These are phyloP conservation scores for Trachurus trachurus DNA, from an alignment of 2,797 vertebrate genomes.

Conservation along the genomic window DNA sequence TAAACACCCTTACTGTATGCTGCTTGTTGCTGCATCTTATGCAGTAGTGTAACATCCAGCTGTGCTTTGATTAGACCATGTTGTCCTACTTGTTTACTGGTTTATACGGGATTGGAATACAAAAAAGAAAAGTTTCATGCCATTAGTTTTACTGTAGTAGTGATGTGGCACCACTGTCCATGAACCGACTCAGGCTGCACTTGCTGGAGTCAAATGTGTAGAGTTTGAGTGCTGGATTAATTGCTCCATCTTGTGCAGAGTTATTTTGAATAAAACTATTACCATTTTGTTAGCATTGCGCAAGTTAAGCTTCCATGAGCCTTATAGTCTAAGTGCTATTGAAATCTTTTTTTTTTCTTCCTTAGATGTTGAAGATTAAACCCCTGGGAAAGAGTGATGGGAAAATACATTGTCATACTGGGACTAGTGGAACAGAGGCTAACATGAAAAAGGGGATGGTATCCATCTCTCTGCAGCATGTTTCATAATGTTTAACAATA, in stretches of 20 bases:
- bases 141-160: not conserved
- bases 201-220: not conserved
- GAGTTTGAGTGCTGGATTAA: not conserved
- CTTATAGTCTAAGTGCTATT: not conserved
- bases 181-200: not conserved
- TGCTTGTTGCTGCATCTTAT: not conserved
- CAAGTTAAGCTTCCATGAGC: not conserved
- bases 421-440: constrained; percentile 21
- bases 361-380: constrained; percentile 5
- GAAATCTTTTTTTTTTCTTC: constrained; percentile 2
- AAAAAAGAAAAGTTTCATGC: not conserved
- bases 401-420: constrained; percentile 28
- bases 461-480: constrained; percentile 21
- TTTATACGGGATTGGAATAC: not conserved
- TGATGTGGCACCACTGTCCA: not conserved
- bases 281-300: not conserved
- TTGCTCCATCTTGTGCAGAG: not conserved
- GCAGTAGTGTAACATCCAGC: not conserved
- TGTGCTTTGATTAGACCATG: not conserved
- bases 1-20: not conserved
- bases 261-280: not conserved
- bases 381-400: constrained; percentile 5
- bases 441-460: constrained; percentile 15
- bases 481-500: constrained; percentile 52
- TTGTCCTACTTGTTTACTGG: not conserved